Base-by-base conservation (phyloP, 2,113 vertebrate genomes). In the Pomatostomus ruficeps region DNA sequence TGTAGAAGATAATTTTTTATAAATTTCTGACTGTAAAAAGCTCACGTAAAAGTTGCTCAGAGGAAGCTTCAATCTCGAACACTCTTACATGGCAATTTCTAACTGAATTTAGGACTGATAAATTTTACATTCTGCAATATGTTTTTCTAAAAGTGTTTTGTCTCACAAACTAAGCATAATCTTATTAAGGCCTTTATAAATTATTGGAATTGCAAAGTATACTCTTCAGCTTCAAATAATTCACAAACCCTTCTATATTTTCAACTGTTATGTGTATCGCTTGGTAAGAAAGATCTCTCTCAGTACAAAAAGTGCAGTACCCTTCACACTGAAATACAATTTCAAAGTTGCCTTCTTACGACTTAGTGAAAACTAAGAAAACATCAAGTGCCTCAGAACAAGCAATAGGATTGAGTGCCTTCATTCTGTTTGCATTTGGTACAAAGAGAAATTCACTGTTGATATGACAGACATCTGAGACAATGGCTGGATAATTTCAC, bases 401-500 rank as follows among this genome's bases (percentile, higher is more conserved):
- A 85, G 52, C 85, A 72, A 85, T 11, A 85, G 7, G 17, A 7
- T 5, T 52, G 18, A 81, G 21, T 28, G 18, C 14, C 7, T 79
- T 85, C 4, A 24, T 65, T 87, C 40, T 62, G 26, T 38, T 48
- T 82, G 14, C 35, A 61, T 17, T 48, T 70, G 36, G 31, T 26
- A 35, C 31, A 85, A 59, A 73, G 12, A 71, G 35, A 67, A 79
- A 72, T 55, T 45, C 6, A 62, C 7, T 23, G 6, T 20, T 88
- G 40, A 46, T 29, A 35, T 1, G 2, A 51, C 10, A 1, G 0
- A 23, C 9, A 7, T 45, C 2, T 33, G 45, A 68, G 57, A 68
- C 20, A 36, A 31, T 21, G 6, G 5, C 8, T 73, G n/a, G 49
- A 71, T 58, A 11, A 16, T 78, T 94, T 73, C 51, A 66, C 33